Evolutionary conservation across 2,888 invertebrate species (phyloP).

Genomic region (Perithous albicinctus): DNA sequence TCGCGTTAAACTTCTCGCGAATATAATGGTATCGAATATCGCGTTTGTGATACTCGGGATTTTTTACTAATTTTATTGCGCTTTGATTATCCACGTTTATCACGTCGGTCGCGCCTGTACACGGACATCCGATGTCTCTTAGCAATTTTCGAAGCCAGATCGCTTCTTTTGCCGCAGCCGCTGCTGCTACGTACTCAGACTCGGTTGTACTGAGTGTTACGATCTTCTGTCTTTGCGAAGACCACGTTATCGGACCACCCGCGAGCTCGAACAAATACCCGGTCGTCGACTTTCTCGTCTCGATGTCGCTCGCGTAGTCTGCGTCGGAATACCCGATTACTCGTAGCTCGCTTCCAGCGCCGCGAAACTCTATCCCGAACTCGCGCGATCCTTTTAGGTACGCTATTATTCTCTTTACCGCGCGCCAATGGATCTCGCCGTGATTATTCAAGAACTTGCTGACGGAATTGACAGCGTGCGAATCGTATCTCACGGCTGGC

Average conservation of each 20-base stretch:
- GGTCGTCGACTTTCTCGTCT: conserved; percentile 67
- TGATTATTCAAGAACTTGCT: not conserved
- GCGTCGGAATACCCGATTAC: conserved; percentile 65
- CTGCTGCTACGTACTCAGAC: conserved; percentile 62
- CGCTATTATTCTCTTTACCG: conserved; percentile 19
- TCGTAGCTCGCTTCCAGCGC: not conserved
- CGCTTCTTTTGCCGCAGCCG: conserved; percentile 47
- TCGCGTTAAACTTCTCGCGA: conserved; percentile 26
- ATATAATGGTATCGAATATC: not conserved
- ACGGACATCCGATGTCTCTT: not conserved
- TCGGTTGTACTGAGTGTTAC: conserved; percentile 58
- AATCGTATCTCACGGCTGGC: conserved; percentile 29
- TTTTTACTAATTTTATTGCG: not conserved
- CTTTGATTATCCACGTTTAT: not conserved
- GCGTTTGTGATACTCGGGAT: not conserved
- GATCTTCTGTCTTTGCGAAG: conserved; percentile 63
- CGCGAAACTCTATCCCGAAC: conserved; percentile 20
- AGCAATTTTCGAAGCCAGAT: not conserved
- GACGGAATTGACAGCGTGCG: not conserved
- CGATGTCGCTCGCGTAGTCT: conserved; percentile 64
- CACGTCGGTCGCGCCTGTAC: not conserved
- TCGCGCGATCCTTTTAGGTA: conserved; percentile 23
- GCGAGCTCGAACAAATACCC: conserved; percentile 67
- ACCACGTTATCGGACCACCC: conserved; percentile 68
- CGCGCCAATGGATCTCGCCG: conserved; percentile 19